Conservation (phyloP, 2,888 invertebrate species). For the Dolichomitus sp. region DNA sequence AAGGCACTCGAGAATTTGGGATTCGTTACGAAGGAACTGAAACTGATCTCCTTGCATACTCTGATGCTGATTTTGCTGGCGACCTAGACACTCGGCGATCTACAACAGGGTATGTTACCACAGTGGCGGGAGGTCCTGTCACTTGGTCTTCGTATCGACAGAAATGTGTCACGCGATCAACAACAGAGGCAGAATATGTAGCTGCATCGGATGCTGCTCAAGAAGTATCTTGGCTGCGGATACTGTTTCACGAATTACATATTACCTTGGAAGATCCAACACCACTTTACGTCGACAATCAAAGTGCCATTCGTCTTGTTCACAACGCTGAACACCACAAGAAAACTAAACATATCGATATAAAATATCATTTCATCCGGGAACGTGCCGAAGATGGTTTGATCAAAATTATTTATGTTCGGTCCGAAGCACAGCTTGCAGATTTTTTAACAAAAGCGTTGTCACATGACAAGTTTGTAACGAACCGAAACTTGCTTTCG, state of each 20-base stretch:
- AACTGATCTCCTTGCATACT: slow-evolving; percentile 52
- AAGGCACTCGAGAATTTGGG: slow-evolving; percentile 52
- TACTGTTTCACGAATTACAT: not conserved
- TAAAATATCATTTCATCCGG: slow-evolving; percentile 27
- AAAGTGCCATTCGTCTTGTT: slow-evolving; percentile 5
- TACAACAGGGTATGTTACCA: slow-evolving; percentile 60
- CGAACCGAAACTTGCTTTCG: not conserved
- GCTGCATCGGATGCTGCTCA: not conserved
- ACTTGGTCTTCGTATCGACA: slow-evolving; percentile 62
- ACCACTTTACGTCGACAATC: not conserved
- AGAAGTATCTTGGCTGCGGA: not conserved
- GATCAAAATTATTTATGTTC: not conserved
- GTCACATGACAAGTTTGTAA: not conserved
- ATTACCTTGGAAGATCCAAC: not conserved
- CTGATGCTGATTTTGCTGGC: slow-evolving; percentile 63
- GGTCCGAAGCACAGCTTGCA: slow-evolving; percentile 4
- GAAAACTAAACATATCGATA: not conserved
- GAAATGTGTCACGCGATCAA: slow-evolving; percentile 30
- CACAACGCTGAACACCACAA: not conserved
- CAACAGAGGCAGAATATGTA: slow-evolving; percentile 26
- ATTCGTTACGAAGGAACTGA: slow-evolving; percentile 43
- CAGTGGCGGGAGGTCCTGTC: slow-evolving; percentile 50
- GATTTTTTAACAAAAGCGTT: slow-evolving; percentile 8
- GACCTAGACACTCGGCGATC: slow-evolving; percentile 62
- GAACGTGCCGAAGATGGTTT: slow-evolving; percentile 19